phyloP scores from a whole-genome alignment of 1,140 invertebrate genomes.

The Trichomalopsis sarcophagae region DNA sequence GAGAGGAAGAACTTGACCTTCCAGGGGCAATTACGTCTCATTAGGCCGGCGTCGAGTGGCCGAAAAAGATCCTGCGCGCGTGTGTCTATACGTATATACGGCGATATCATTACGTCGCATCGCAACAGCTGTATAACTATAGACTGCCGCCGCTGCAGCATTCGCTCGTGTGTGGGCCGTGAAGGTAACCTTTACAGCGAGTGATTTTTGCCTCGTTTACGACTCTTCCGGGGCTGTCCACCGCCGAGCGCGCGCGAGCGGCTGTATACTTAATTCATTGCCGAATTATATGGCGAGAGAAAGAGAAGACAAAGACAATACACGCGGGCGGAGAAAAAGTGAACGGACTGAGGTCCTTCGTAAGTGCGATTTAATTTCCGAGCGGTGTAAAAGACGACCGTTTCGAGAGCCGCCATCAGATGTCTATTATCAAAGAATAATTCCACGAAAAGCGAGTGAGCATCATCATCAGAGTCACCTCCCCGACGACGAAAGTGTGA shows the following conservation, averaged over 20 bases:
- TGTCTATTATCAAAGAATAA: too few relatives aligned
- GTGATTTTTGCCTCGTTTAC: constrained; percentile 1
- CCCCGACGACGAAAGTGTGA: constrained; percentile 24
- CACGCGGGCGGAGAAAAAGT: not conserved
- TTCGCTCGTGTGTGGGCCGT: not conserved
- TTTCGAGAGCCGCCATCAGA: too few relatives aligned
- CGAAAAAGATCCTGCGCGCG: not conserved
- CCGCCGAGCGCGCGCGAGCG: not conserved
- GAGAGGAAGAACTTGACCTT: constrained; percentile 8
- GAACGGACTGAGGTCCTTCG: not conserved
- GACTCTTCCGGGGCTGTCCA: not conserved
- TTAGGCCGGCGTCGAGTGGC: not conserved
- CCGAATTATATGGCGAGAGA: not conserved
- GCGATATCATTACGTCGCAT: constrained; percentile 16
- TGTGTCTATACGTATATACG: not conserved
- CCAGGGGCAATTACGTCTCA: not conserved
- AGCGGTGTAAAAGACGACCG: not conserved
- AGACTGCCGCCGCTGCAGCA: not conserved
- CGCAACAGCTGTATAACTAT: not conserved
- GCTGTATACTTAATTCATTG: not conserved
- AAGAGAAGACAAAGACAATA: not conserved
- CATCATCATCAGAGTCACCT: not conserved
- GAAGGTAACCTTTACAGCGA: constrained; percentile 31
- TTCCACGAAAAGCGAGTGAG: not conserved
- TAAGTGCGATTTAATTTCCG: not conserved